Base-by-base conservation (phyloP, 2,888 invertebrate genomes). In the Thymelicus sylvestris region DNA sequence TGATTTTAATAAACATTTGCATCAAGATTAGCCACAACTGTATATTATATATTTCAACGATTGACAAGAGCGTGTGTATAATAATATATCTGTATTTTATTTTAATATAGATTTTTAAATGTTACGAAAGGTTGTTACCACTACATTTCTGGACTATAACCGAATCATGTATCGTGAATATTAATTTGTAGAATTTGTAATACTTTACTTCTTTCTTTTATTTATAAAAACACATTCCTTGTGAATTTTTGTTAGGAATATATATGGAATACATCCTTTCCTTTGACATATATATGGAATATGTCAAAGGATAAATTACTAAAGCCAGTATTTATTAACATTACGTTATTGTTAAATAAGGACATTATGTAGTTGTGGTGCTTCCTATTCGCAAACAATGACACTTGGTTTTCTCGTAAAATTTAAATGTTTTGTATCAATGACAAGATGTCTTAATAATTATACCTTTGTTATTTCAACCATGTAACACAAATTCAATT, bases 221-320 rank as follows among this genome's bases (percentile, higher is more conserved):
- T 38, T 69, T 38, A 31, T 38, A 41, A 68, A 38, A 24, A 48
- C 57, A 69, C 69, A 69, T 69, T 69, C 69, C 69, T 64, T 69
- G 57, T 48, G 69, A 47, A 57, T 64, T 57, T 57, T 47, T 57
- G 15, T 69, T 63, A 64, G 63, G 48, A 19, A 44, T 59, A 48
- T 47, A 62, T 62, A 67, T 63, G 44, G 44, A 15, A 55, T 62
- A 31, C 31, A n/a, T n/a, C n/a, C n/a, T n/a, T n/a, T n/a, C n/a
- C n/a, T n/a, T n/a, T 19, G 19, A 19, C 2, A 19, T 1, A 19
- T 47, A 62, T 62, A 67, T 63, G 44, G 52, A n/a, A 52, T 61
- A 24, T 52, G 12, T 52, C 13, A 47, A 63, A 61, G 7, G 5
- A 6, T 15, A 44, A 31, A 60, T 50, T 38, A 39, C 41, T 55